Evolutionary conservation across 92 coral and sea anemone genomes (phyloP).

Genomic region (Heteractis magnifica): DNA sequence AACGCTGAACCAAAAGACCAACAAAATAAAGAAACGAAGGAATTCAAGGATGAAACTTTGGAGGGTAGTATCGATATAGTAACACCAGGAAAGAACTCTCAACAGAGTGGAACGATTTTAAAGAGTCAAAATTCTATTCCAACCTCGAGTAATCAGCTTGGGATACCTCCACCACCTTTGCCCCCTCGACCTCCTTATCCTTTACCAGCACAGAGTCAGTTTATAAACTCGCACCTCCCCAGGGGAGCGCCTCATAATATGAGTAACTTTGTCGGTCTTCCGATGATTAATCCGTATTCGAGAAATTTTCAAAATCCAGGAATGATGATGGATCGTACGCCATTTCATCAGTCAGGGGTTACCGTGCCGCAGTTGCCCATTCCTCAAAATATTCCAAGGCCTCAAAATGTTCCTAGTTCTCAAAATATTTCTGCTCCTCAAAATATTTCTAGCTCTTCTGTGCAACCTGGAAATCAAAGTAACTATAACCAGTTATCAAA

Average conservation of each 20-base stretch:
- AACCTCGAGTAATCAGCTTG: background rate
- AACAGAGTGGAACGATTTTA: background rate
- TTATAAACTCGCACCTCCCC: background rate
- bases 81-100: background rate
- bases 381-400: background rate
- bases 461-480: background rate
- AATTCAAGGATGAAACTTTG: background rate
- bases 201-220: background rate
- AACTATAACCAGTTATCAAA: background rate
- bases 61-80: background rate
- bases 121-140: background rate
- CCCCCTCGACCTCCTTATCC: background rate
- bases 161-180: background rate
- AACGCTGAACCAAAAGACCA: background rate
- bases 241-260: background rate
- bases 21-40: background rate
- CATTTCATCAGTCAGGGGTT: background rate
- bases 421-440: background rate
- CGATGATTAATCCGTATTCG: background rate
- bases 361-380: background rate
- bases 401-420: background rate
- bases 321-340: background rate
- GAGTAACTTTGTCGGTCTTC: background rate
- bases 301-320: background rate
- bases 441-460: background rate